Evolutionary conservation across 2,797 vertebrate species (phyloP).

Genomic region (Cottoperca gobio): DNA sequence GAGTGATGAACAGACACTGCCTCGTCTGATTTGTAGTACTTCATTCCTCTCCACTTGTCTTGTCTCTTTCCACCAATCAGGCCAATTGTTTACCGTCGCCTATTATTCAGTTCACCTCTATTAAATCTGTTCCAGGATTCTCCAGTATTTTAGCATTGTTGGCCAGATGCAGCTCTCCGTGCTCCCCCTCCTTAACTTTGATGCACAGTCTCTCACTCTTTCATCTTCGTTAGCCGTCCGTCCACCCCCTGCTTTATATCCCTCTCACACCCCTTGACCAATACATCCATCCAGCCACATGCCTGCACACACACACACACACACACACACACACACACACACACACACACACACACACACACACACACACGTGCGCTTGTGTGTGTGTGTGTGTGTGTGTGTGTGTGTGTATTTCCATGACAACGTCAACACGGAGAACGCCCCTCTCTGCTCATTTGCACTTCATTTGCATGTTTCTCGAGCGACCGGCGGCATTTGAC

Average conservation of each 20-base stretch:
- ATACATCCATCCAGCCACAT: conserved; percentile 52
- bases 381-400: conserved; percentile 43
- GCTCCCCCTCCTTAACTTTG: conserved; percentile 32
- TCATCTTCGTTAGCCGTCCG: conserved; percentile 62
- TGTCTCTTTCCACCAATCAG: conserved; percentile 57
- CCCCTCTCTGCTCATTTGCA: conserved; percentile 81
- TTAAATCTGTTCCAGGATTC: conserved; percentile 59
- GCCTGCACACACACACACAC: conserved; percentile 31
- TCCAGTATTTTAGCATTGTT: conserved; percentile 55
- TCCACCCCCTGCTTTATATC: conserved; percentile 42
- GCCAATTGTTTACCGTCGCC: conserved; percentile 56
- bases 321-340: background rate
- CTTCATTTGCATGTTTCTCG: conserved; percentile 86
- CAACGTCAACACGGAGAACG: conserved; percentile 80
- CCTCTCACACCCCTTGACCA: conserved; percentile 45
- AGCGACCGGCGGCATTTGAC: conserved; percentile 81
- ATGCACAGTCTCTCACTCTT: conserved; percentile 50
- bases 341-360: background rate
- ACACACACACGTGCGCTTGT: too few relatives aligned
- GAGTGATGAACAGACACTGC: conserved; percentile 45
- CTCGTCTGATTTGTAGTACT: conserved; percentile 18
- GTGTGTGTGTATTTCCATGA: conserved; percentile 80
- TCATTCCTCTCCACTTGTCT: conserved; percentile 43
- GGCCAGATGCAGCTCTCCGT: conserved; percentile 26
- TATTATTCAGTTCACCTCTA: conserved; percentile 62